Evolutionary conservation across 2,113 vertebrate species (phyloP), one percentile per base, ranked within the genome.

Genomic region (Malaclemys terrapin): DNA sequence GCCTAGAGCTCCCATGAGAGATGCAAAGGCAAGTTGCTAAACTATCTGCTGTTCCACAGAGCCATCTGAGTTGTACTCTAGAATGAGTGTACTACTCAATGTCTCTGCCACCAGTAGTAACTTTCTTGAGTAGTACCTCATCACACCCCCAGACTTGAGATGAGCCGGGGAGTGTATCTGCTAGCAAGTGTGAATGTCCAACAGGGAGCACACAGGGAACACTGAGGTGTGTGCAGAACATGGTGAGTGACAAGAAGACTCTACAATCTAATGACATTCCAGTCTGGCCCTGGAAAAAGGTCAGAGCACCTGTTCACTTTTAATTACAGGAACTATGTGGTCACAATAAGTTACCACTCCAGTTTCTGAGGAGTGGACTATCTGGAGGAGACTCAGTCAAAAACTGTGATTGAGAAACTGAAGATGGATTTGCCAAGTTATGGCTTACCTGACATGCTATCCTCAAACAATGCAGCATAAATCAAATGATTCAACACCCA

Each of bases 11-110:
- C 87, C 88, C 92, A 92, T 88, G 88, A 94, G 69, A 92, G 16
- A 90, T 62, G 56, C 72, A 78, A 94, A 95, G 90, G 88, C 31
- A 50, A 72, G 31, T 90, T 90, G 84, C 80, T 88, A 91, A 38
- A 80, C n/a, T 79, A 45, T 89, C 12, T 92, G 89, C 81, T 56
- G 90, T 45, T 49, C 19, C 54, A 59, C 80, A 53, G 57, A 59
- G 27, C 1, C 81, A 85, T 89, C 87, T 94, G 80, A 29, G 50
- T 69, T 49, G 11, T 85, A 49, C 10, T 53, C 42, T 49, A n/a
- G 25, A 17, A 95, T 54, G 29, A 3, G 6, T 59, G 45, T n/a
- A 76, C 82, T 57, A 1, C 45, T 89, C 62, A 31, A 1, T 49
- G 29, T 35, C 22, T 59, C 7, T 79, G 35, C 42, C 0, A 2